Conservation (phyloP, 2,113 vertebrate genomes). For the Oplegnathus fasciatus region DNA sequence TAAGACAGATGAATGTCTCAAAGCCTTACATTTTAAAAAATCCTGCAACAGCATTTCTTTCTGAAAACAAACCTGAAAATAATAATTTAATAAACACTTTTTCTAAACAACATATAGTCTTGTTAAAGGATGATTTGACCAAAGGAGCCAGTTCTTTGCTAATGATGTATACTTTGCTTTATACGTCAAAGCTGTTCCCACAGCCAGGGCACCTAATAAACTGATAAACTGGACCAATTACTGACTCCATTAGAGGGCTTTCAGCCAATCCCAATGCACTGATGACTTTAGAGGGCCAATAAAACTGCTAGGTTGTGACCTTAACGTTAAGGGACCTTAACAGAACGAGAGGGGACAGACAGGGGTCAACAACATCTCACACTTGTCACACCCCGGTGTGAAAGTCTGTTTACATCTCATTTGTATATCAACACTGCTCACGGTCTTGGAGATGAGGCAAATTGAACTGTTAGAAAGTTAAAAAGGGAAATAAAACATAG, state of each 20-base stretch:
- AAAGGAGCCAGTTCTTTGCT: slow-evolving; percentile 24
- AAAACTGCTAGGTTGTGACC: slow-evolving; percentile 80
- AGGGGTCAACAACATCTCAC: slow-evolving; percentile 80
- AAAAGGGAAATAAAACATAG: not conserved
- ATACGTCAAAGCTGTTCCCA: slow-evolving; percentile 69
- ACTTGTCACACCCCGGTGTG: slow-evolving; percentile 70
- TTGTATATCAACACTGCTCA: slow-evolving; percentile 11
- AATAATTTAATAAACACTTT: not conserved
- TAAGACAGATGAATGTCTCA: not conserved
- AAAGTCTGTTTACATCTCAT: slow-evolving; percentile 75
- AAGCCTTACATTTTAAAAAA: not conserved
- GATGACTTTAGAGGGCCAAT: slow-evolving; percentile 83
- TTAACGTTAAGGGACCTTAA: slow-evolving; percentile 67
- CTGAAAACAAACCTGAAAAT: not conserved
- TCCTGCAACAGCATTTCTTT: not conserved
- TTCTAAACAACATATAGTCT: not conserved
- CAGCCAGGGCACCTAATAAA: slow-evolving; percentile 78
- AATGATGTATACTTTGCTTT: slow-evolving; percentile 63
- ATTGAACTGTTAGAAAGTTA: not conserved
- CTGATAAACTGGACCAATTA: slow-evolving; percentile 83
- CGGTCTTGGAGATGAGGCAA: not conserved
- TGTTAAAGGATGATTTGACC: not conserved
- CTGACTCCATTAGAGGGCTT: slow-evolving; percentile 82
- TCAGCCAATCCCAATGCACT: slow-evolving; percentile 77
- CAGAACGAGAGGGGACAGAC: slow-evolving; percentile 72